Evolutionary conservation across 2,888 invertebrate species (phyloP).

Genomic region (Pseudococcus jackbeardsleyi): DNA sequence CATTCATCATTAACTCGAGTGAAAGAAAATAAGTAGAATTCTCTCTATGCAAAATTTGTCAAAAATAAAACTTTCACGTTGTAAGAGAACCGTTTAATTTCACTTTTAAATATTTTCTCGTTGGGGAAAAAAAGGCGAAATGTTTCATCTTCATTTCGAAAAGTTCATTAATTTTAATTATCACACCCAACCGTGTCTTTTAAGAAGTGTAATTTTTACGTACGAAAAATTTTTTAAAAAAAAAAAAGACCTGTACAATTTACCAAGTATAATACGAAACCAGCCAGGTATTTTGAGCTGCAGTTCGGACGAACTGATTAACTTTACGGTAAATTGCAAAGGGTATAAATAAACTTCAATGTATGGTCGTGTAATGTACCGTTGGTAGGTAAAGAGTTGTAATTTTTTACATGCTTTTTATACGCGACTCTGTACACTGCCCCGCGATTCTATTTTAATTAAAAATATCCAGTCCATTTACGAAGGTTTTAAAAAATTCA

Average conservation of each 20-base stretch:
- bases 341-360: not conserved
- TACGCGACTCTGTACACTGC: not conserved
- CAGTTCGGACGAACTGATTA: not conserved
- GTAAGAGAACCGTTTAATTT: constrained; percentile 12
- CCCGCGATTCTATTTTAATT: constrained; percentile 16
- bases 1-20: constrained; percentile 23
- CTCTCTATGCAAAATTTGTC: constrained; percentile 35
- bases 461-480: constrained; percentile 18
- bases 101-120: constrained; percentile 10
- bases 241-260: constrained; percentile 20
- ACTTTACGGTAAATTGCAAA: constrained; percentile 10
- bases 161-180: constrained; percentile 57
- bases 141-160: constrained; percentile 53
- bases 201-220: constrained; percentile 21
- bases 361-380: not conserved
- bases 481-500: constrained; percentile 31
- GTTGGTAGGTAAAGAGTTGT: constrained; percentile 14
- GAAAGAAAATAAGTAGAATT: constrained; percentile 17
- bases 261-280: not conserved
- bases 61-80: constrained; percentile 44
- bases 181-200: constrained; percentile 50
- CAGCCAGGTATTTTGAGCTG: not conserved
- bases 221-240: constrained; percentile 26
- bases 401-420: constrained; percentile 28
- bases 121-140: not conserved